Base-by-base conservation (phyloP, 2,797 vertebrate genomes). In the Liasis olivaceus region DNA sequence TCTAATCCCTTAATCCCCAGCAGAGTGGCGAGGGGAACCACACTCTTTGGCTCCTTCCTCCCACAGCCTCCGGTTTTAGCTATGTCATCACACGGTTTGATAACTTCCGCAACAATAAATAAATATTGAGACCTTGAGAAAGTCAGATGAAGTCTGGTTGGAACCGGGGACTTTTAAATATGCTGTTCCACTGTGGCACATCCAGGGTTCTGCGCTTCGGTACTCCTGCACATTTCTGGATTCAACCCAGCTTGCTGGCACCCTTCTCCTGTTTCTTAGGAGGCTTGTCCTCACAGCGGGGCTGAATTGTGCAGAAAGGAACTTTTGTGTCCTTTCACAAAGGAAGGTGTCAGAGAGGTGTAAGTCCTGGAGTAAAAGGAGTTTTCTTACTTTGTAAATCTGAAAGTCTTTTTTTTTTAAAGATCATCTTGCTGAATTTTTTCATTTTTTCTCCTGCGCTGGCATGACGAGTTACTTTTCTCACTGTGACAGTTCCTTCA, bases 1-100 rank as follows among this genome's bases (percentile, higher is more conserved):
- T 87, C 14, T 93, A 90, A 91, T 88, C 93, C 89, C 51, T 66
- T 94, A 51, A 91, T 92, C 87, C 85, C 94, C 89, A 56, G 85
- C 14, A 26, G 59, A 93, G 84, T 15, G 77, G 81, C 87, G 36
- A 85, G 92, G 91, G 92, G 51, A 56, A 77, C 17, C 8, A 0
- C 36, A 22, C 36, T 42, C 36, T 42, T 77, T 22, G 72, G 72
- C 72, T 22, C 31, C 69, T 77, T 22, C 31, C 69, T 36, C 69
- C 31, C 9, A 2, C 31, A 0, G 36, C 72, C 36, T 42, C 17
- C 36, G 1, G 72, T 4, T 22, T 77, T 36, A 22, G 17, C 11
- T 42, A 20, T 22, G 72, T 42, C 17, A 11, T 22, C 42, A 36
- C 72, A 42, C 7, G 17, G n/a, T 59, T 87, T 59, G n/a, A 31